Conservation (phyloP, 2,113 vertebrate species). For the human (Homo sapiens) region DNA sequence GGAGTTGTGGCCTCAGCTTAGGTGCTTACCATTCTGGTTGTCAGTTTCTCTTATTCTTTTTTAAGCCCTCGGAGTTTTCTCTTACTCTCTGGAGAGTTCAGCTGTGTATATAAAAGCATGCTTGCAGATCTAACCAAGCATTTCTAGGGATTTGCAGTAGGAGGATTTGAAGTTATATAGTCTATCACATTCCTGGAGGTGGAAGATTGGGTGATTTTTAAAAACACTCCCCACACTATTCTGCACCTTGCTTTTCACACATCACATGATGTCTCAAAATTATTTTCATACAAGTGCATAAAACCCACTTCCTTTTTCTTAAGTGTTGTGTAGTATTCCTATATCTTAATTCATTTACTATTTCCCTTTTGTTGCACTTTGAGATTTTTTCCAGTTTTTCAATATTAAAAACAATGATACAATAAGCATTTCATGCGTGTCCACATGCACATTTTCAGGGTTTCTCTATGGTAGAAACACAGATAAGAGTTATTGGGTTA, state of each 20-base stretch:
- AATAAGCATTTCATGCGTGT: no score
- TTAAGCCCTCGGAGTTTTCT: background rate
- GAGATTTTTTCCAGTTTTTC: background rate
- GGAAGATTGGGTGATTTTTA: background rate
- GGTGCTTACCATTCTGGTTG: background rate
- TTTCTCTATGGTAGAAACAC: background rate
- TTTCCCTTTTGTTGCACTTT: background rate
- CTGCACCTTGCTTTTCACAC: background rate
- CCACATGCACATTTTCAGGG: background rate
- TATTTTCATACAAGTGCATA: fast-evolving
- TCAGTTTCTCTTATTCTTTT: background rate
- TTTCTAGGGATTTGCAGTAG: background rate
- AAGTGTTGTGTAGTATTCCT: background rate
- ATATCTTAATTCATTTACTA: fast-evolving
- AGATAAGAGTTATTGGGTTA: background rate
- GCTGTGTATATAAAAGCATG: background rate
- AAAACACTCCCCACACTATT: background rate
- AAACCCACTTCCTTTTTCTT: background rate
- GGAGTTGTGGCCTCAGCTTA: background rate
- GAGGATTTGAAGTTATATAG: background rate
- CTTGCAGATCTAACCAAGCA: background rate
- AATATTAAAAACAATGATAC: no score
- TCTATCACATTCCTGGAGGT: background rate
- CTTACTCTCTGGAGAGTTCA: background rate
- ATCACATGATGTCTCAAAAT: no score